phyloP scores from a whole-genome alignment of 2,888 invertebrate genomes.

The Helicoverpa assulta region DNA sequence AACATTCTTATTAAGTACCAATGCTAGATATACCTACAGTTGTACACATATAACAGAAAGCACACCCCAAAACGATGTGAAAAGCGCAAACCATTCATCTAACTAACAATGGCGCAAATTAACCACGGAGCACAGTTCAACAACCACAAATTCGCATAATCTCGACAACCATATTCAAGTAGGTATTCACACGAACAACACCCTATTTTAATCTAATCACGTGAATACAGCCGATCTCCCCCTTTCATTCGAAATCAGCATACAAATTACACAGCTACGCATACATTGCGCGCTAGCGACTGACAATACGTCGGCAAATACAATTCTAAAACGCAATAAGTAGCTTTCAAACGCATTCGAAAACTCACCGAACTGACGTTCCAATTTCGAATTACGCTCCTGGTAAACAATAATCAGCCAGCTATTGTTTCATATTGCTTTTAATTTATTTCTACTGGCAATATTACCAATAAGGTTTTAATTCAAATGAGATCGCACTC shows the following conservation, averaged over 20 bases:
- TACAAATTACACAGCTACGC: conserved; percentile 37
- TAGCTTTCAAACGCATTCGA: conserved; percentile 17
- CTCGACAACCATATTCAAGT: conserved; percentile 20
- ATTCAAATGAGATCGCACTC: conserved; percentile 39
- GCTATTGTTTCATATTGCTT: conserved; percentile 43
- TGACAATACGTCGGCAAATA: conserved; percentile 26
- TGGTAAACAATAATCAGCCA: conserved; percentile 52
- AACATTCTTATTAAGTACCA: no score
- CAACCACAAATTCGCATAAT: conserved; percentile 12
- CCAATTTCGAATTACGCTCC: conserved; percentile 43
- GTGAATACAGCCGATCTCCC: conserved; percentile 17
- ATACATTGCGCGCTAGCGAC: conserved; percentile 37
- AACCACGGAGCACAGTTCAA: conserved; percentile 10
- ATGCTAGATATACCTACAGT: no score
- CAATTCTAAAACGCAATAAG: conserved; percentile 35
- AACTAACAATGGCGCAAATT: conserved; percentile 13
- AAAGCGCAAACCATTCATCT: conserved; percentile 2
- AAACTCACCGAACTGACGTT: conserved; percentile 30
- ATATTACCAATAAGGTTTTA: conserved; percentile 34
- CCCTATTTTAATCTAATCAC: conserved; percentile 35
- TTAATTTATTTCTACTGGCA: conserved; percentile 36
- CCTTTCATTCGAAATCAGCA: conserved; percentile 43
- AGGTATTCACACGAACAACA: conserved; percentile 31
- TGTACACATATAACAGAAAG: not conserved
- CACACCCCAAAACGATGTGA: not conserved